Evolutionary conservation across 2,797 vertebrate species (phyloP).

Genomic region (Brachyrhaphis roseni): DNA sequence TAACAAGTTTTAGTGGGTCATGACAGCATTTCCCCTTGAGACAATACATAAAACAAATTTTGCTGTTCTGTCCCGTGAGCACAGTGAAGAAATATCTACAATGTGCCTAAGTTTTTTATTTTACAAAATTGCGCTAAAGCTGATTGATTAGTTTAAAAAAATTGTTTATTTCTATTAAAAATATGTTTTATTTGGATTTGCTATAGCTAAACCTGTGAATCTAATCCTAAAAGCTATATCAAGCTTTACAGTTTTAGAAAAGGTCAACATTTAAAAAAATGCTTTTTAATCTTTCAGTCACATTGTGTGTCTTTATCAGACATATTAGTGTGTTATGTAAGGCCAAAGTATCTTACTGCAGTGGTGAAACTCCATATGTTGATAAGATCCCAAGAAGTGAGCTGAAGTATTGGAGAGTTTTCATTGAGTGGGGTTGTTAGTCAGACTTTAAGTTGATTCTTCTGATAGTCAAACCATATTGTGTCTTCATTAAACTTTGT

Average conservation of each 20-base stretch:
- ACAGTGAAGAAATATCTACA: neutral
- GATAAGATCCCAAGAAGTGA: neutral
- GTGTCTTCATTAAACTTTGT: neutral
- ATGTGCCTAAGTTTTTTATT: neutral
- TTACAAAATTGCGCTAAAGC: neutral
- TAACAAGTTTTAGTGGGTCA: conserved; percentile 3
- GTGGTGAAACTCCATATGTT: neutral
- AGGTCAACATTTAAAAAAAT: neutral
- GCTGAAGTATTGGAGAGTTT: neutral
- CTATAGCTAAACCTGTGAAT: neutral
- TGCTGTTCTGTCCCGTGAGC: neutral
- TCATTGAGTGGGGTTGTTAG: neutral
- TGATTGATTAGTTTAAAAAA: neutral
- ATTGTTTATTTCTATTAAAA: neutral
- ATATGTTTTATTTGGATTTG: neutral
- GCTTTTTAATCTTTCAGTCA: neutral
- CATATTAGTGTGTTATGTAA: neutral
- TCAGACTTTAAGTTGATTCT: neutral
- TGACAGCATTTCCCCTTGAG: neutral
- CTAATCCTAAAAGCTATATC: neutral
- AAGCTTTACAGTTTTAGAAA: neutral
- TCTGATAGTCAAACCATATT: neutral
- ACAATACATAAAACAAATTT: neutral
- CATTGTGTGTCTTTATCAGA: conserved; percentile 9
- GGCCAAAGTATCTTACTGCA: neutral